Evolutionary conservation across 1,140 invertebrate genomes (phyloP).

Genomic region (Holotrichia oblita): DNA sequence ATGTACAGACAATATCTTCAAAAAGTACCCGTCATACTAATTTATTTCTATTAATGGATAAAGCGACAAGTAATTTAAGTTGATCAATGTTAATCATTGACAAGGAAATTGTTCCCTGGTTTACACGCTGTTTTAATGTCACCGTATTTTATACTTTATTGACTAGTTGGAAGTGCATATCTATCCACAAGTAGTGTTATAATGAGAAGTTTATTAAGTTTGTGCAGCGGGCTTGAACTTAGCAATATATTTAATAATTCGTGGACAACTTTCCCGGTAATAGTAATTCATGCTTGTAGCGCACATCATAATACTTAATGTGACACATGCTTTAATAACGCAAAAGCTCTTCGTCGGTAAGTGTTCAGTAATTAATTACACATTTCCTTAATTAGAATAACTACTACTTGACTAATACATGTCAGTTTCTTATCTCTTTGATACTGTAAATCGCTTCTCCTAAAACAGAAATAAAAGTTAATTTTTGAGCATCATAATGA

Average conservation of each 20-base stretch:
- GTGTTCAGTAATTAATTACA: neutral
- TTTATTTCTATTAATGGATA: too few relatives aligned
- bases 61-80: neutral
- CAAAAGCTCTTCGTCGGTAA: neutral
- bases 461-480: too few relatives aligned
- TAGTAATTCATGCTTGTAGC: neutral
- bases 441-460: too few relatives aligned
- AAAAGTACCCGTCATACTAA: too few relatives aligned
- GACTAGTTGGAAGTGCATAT: neutral
- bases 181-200: neutral
- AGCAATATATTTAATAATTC: neutral
- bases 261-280: neutral
- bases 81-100: neutral
- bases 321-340: neutral
- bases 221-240: neutral
- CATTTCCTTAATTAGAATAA: neutral
- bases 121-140: neutral
- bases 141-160: neutral
- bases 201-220: neutral
- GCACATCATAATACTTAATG: neutral
- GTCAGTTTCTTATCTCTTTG: too few relatives aligned
- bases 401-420: too few relatives aligned
- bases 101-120: neutral
- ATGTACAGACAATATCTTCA: neutral
- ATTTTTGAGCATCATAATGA: too few relatives aligned